Conservation (phyloP, 2,797 vertebrate genomes). For the Anguilla marmorata region DNA sequence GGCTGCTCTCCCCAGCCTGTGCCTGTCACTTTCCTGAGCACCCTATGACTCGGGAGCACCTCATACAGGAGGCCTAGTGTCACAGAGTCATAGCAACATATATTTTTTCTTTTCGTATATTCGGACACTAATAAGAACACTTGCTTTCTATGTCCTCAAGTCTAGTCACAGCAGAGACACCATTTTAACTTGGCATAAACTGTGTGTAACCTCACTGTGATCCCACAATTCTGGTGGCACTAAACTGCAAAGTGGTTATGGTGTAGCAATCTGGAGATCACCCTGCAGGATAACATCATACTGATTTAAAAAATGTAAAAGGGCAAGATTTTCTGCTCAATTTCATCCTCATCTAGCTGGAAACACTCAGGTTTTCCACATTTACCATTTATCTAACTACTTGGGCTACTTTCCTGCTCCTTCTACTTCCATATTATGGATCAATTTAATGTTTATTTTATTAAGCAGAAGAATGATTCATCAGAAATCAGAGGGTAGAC, state of each 20-base stretch:
- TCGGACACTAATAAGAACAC: constrained; percentile 57
- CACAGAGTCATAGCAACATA: constrained; percentile 79
- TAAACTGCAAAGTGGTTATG: constrained; percentile 1
- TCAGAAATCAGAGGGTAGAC: constrained; percentile 65
- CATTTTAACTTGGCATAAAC: constrained; percentile 18
- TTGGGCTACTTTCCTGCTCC: constrained; percentile 26
- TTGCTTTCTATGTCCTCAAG: constrained; percentile 18
- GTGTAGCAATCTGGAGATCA: background rate
- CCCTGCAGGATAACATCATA: background rate
- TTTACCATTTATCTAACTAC: constrained; percentile 61
- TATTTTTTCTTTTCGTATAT: constrained; percentile 69
- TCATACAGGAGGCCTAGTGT: constrained; percentile 84
- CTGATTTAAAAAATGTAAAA: constrained; percentile 39
- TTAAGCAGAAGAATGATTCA: constrained; percentile 68
- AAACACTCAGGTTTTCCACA: constrained; percentile 75
- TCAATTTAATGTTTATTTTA: constrained; percentile 53
- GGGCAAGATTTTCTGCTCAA: constrained; percentile 52
- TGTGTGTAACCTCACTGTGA: background rate
- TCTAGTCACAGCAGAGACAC: background rate
- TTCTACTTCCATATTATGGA: constrained; percentile 3
- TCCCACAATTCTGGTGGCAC: background rate
- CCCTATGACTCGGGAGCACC: constrained; percentile 79
- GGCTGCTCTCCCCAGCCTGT: constrained; percentile 38
- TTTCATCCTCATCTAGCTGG: constrained; percentile 57
- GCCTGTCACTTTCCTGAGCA: background rate